Evolutionary conservation across 2,888 invertebrate genomes (phyloP).

Genomic region (Acronicta leporina): DNA sequence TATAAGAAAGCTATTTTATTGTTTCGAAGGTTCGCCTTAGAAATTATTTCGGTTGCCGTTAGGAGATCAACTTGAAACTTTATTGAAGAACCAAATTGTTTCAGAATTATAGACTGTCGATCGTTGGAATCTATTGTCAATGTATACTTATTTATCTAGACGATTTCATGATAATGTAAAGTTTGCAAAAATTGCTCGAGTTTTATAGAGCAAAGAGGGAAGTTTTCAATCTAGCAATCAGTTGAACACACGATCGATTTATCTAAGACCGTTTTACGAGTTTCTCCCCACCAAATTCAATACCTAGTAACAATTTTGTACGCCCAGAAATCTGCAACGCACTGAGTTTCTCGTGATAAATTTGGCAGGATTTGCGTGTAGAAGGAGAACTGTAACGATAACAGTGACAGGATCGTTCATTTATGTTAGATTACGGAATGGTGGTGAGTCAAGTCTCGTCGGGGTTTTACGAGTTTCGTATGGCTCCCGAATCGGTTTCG

Average conservation of each 20-base stretch:
- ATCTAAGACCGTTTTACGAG: slow-evolving; percentile 78
- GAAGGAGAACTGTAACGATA: slow-evolving; percentile 80
- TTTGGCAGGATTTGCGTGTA: slow-evolving; percentile 77
- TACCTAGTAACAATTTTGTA: slow-evolving; percentile 70
- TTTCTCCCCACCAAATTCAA: slow-evolving; percentile 63
- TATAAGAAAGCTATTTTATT: slow-evolving; percentile 81
- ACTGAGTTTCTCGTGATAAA: slow-evolving; percentile 74
- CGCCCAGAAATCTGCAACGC: slow-evolving; percentile 73
- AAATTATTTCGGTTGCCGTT: slow-evolving; percentile 76
- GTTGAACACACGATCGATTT: slow-evolving; percentile 82
- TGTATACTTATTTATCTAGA: slow-evolving; percentile 38
- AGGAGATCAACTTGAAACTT: slow-evolving; percentile 71
- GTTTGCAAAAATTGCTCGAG: too few relatives aligned
- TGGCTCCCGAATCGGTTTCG: slow-evolving; percentile 77
- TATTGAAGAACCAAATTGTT: slow-evolving; percentile 71
- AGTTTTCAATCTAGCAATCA: slow-evolving; percentile 82
- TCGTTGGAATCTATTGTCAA: slow-evolving; percentile 64
- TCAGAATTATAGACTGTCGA: slow-evolving; percentile 63
- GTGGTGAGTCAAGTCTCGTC: slow-evolving; percentile 72
- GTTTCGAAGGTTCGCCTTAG: slow-evolving; percentile 69
- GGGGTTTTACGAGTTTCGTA: slow-evolving; percentile 84
- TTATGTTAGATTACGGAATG: slow-evolving; percentile 74
- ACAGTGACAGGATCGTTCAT: slow-evolving; percentile 79
- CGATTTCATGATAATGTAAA: slow-evolving; percentile 37
- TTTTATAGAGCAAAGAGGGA: slow-evolving; percentile 71